phyloP scores from a whole-genome alignment of 2,888 invertebrate genomes.

The Drosophila fulvimacula region DNA sequence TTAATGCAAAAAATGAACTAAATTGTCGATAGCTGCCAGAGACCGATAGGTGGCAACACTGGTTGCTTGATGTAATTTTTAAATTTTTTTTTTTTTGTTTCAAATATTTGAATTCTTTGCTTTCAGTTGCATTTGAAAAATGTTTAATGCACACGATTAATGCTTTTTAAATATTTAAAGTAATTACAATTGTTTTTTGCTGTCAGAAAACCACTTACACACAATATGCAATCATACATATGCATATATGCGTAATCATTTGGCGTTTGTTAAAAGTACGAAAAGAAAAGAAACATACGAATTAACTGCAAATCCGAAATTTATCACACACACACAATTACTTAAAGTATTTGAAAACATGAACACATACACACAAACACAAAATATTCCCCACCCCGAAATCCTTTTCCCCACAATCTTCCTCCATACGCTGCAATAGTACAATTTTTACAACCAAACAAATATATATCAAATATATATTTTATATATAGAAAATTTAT shows the following conservation, averaged over 20 bases:
- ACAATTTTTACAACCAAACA: conserved; percentile 82
- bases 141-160: conserved; percentile 55
- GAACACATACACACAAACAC: conserved; percentile 60
- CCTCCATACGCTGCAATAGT: conserved; percentile 85
- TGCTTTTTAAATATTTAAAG: conserved; percentile 82
- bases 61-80: conserved; percentile 26
- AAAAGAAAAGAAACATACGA: conserved; percentile 41
- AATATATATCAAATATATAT: conserved; percentile 82
- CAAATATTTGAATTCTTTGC: conserved; percentile 33
- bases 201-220: conserved; percentile 57
- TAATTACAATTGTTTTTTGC: conserved; percentile 78
- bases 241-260: conserved; percentile 36
- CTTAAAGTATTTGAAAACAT: conserved; percentile 81
- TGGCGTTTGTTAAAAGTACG: conserved; percentile 43
- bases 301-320: conserved; percentile 79
- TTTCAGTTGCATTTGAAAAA: conserved; percentile 59
- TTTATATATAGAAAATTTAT: conserved; percentile 82
- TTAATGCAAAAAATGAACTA: conserved; percentile 18
- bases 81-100: conserved; percentile 6
- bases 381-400: conserved; percentile 13
- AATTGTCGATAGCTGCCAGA: conserved; percentile 18
- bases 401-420: conserved; percentile 56
- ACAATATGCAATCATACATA: background rate
- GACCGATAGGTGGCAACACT: conserved; percentile 25
- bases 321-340: conserved; percentile 68